Evolutionary conservation across 2,797 vertebrate genomes (phyloP), one percentile per base, ranked within the genome.

Genomic region (Microtus agrestis): DNA sequence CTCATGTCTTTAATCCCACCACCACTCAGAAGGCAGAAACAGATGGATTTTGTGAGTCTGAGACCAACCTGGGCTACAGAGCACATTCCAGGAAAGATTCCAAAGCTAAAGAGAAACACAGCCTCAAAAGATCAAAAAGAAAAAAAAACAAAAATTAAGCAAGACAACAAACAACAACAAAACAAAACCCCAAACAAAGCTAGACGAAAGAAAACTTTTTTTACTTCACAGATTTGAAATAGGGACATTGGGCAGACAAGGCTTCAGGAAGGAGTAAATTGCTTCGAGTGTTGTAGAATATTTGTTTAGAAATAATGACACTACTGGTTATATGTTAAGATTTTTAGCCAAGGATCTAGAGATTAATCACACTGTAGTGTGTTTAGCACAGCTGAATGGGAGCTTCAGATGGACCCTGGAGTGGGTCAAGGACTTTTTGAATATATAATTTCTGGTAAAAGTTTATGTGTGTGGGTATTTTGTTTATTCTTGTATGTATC

Each of bases 151-250:
- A 54, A 23, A 59, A 59, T 23, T 7, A 59, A 59, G 21, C 56
- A 23, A 59, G 56, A 23, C 21, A 59, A 23, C 21, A 59, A 59
- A 56, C 56, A 56, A 21, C 6, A 54, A 19, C 54, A 54, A 54
- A 54, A 54, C 54, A 56, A 56, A 21, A 56, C 56, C 56, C 56
- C 2, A 59, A 59, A 59, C 56, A 23, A 59, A 59, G 7, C 21
- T 23, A 59, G 23, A 59, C 56, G 23, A 59, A 59, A 59, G 21
- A 59, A 23, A 59, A 7, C 56, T 23, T 90, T 5, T 69, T 81
- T 95, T 67, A 56, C 37, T 92, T 90, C 56, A 77, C 12, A 76
- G 82, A 46, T 69, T 88, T 87, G 6, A 87, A 92, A 74, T 69
- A 87, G 46, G 71, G 59, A 89, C 88, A 48, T 40, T 82, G 73